Evolutionary conservation across 2,113 vertebrate species (phyloP), one percentile per base, ranked within the genome.

Genomic region (Sylvilagus bachmani): DNA sequence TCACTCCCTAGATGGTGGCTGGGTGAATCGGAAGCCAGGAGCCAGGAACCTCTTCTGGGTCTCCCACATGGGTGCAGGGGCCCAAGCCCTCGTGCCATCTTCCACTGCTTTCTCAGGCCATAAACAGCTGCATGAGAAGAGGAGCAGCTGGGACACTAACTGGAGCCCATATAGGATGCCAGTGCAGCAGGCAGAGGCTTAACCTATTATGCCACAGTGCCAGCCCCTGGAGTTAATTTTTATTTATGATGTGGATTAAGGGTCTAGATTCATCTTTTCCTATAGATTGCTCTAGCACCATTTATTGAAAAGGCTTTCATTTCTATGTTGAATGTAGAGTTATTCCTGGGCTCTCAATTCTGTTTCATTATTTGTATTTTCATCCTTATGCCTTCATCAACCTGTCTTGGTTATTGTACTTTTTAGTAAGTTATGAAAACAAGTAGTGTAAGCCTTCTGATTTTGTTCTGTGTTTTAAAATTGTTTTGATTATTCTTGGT

Each of bases 241-340:
- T 91, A 21, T 85, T 13, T 87, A 74, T 69, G 31, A 27, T 67
- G 19, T n/a, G 49, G 78, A 90, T 49, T 77, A 67, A 79, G 36
- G 55, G 33, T 87, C 70, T 93, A 73, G 86, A 82, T 86, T 77
- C 17, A 82, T 77, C 25, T 64, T 64, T 90, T 93, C 12, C 8
- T 87, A 24, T 90, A 16, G 67, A 33, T 85, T 51, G 22, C 38
- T 61, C 27, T 77, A 24, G n/a, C 61, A 33, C 9, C 24, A 22
- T 83, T 83, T 73, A 31, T 67, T 78, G 22, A 78, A 31, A 88
- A 33, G 38, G 29, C 25, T 12, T 3, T 49, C 16, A 61, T 64
- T 74, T 85, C 44, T 19, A 16, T 25, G 38, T 24, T 87, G 27
- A 66, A 53, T 77, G 49, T 85, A 83, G 29, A 78, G 19, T 77